Conservation (phyloP, 2,888 invertebrate genomes). For the Hanleya hanleyi region DNA sequence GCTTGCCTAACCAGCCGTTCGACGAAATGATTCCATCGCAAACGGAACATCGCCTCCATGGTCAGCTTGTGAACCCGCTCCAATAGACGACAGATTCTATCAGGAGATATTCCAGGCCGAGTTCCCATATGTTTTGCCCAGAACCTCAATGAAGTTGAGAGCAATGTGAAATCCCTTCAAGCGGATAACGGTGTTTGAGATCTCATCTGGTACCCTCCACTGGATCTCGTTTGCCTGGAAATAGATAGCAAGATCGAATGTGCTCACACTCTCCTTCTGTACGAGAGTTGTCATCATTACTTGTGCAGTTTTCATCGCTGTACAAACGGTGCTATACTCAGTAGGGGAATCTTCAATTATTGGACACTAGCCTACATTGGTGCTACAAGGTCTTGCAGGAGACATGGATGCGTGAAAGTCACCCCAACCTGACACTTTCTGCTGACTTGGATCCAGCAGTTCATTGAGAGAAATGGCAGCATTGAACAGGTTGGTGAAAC, state of each 20-base stretch:
- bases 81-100: not conserved
- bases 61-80: not conserved
- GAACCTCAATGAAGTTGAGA: not conserved
- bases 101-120: not conserved
- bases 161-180: not conserved
- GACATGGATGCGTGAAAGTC: not conserved
- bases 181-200: not conserved
- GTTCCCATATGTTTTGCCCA: not conserved
- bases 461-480: not conserved
- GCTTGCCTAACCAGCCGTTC: not conserved
- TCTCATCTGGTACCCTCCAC: not conserved
- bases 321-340: not conserved
- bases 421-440: not conserved
- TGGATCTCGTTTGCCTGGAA: not conserved
- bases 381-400: not conserved
- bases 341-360: not conserved
- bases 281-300: too few species aligned
- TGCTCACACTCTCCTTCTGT: not conserved
- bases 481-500: not conserved
- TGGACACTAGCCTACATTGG: not conserved
- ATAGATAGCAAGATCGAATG: not conserved
- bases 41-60: not conserved
- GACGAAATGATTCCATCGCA: not conserved
- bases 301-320: too few species aligned
- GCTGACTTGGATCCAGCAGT: not conserved